These are phyloP conservation scores for Zaprionus ornatus DNA, from an alignment of 1,140 invertebrate species.

Conservation along the genomic window DNA sequence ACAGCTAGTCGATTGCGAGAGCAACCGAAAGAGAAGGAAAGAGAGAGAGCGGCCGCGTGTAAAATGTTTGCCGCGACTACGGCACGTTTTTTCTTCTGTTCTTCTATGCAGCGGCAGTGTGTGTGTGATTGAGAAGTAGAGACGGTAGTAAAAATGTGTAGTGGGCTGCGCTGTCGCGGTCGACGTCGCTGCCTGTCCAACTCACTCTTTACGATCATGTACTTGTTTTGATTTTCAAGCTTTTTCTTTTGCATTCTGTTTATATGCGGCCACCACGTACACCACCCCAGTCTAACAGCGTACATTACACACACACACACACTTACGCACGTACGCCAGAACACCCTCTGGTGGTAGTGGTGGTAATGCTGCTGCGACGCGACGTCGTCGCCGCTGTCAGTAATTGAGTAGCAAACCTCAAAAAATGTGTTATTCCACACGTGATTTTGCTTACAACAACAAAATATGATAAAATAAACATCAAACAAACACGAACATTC, in stretches of 20 bases:
- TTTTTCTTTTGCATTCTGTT: constrained; percentile 68
- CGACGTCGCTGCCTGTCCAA: constrained; percentile 44
- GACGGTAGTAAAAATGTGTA: constrained; percentile 43
- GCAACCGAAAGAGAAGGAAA: constrained; percentile 15
- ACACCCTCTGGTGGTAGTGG: constrained; percentile 36
- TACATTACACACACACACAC: constrained; percentile 32
- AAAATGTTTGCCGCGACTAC: constrained; percentile 52
- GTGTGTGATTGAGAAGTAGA: constrained; percentile 62
- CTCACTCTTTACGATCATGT: constrained; percentile 68
- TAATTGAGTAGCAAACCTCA: constrained; percentile 28
- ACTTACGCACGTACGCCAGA: constrained; percentile 20
- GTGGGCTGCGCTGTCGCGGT: constrained; percentile 18
- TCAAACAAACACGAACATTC: neutral
- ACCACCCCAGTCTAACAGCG: constrained; percentile 48
- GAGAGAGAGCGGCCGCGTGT: constrained; percentile 50
- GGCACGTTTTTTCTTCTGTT: constrained; percentile 63
- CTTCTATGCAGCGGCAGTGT: constrained; percentile 25
- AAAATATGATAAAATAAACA: constrained; percentile 39
- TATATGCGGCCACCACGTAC: constrained; percentile 57
- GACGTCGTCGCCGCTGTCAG: constrained; percentile 12
- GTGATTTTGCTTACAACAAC: constrained; percentile 48
- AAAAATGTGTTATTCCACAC: constrained; percentile 46
- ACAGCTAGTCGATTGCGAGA: constrained; percentile 24
- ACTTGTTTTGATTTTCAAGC: constrained; percentile 68
- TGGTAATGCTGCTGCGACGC: constrained; percentile 15